Evolutionary conservation across 2,888 invertebrate genomes (phyloP), one percentile per base, ranked within the genome.

Genomic region (Lymantria dispar): DNA sequence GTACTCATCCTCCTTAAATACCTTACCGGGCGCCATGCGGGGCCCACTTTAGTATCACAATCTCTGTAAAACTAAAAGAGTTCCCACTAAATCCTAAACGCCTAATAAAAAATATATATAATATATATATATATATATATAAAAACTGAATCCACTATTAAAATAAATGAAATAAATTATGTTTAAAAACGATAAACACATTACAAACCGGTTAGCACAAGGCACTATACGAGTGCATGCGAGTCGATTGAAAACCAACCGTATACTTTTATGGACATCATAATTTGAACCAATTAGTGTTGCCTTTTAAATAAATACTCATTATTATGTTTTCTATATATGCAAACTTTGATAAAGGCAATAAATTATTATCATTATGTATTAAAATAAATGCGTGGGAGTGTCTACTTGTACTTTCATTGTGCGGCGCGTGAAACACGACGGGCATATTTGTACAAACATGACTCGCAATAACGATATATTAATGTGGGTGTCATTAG

Each of bases 41-140:
- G 81, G 11, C 87, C 86, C 86, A 78, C 73, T 78, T 79, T 83
- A 86, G 83, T 87, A 88, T 87, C 88, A 89, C 88, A 88, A 87
- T 84, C 82, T 71, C 79, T 80, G 85, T 83, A 78, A 59, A 85
- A 85, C 83, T 82, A 85, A 87, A 70, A 67, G 74, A 83, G 80
- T 78, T 84, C 83, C 79, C 79, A 76, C 79, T 80, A 77, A 74
- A 73, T 72, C 68, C 78, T 79, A 78, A 73, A 76, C 76, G 76
- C 74, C 76, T 80, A 76, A 66, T 71, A 81, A 83, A 83, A 78
- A 22, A 75, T 72, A 76, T 74, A 33, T 75, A 78, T 82, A 7
- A 38, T 74, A 33, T 75, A 78, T 82, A 7, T n/a, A 75, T 72
- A 76, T 74, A 33, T 75, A 78, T 82, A 7, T n/a, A 9, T 11